Percentiles rank a stretch among this genome's conserved stretches.
Evolutionary conservation across 1,140 invertebrate genomes (phyloP).

Genomic region (Triops cancriformis): DNA sequence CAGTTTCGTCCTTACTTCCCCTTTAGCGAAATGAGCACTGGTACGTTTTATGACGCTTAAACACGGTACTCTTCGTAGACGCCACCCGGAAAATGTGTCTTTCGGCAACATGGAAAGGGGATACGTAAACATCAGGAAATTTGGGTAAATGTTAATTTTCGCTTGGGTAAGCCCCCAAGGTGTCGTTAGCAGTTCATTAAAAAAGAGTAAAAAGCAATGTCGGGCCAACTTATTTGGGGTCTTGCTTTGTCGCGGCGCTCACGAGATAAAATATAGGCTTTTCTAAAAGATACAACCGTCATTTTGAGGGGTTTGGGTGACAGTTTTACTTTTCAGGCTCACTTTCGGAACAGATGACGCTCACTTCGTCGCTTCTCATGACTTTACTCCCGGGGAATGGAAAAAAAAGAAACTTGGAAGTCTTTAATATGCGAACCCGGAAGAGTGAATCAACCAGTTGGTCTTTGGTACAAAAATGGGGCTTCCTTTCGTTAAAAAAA

Average conservation of each 20-base stretch:
- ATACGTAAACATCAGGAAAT: neutral
- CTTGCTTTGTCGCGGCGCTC: neutral
- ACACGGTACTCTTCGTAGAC: neutral
- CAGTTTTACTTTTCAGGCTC: neutral
- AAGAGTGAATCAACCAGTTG: too few species aligned
- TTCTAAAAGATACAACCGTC: neutral
- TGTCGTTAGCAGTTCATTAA: neutral
- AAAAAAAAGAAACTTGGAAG: too few species aligned
- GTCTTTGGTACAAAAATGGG: too few species aligned
- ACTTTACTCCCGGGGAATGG: neutral
- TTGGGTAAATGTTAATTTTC: neutral
- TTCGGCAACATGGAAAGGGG: neutral
- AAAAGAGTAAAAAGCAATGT: neutral
- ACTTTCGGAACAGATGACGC: slow-evolving; percentile 7
- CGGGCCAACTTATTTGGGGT: neutral
- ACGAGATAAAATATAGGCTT: neutral
- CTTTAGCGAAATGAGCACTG: too few species aligned
- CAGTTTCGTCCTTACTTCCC: too few species aligned
- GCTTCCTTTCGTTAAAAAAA: too few species aligned
- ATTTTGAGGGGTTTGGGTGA: neutral
- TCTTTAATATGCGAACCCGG: too few species aligned
- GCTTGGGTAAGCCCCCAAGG: neutral
- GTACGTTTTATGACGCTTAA: too few species aligned
- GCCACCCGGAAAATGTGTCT: neutral
- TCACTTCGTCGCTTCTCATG: neutral